phyloP scores from a whole-genome alignment of 2,113 vertebrate species.

The Apaloderma vittatum region DNA sequence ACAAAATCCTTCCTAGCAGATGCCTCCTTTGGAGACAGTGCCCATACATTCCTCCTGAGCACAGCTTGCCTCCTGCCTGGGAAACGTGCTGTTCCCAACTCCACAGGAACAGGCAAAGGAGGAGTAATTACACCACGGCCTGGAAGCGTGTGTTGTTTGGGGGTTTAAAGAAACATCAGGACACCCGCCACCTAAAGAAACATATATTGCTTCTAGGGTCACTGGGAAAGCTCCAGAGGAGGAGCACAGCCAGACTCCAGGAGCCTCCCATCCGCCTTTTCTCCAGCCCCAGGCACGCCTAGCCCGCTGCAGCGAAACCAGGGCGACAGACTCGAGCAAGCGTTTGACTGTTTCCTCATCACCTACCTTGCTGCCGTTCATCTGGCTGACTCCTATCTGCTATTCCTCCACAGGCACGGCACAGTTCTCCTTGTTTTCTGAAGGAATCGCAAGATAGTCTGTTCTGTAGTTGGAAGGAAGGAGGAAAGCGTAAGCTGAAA shows the following conservation, averaged over 20 bases:
- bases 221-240: not conserved
- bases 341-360: fast-evolving
- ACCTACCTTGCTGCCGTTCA: constrained; percentile 44
- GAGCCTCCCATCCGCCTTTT: fast-evolving
- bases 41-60: not conserved
- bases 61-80: not conserved
- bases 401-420: constrained; percentile 90
- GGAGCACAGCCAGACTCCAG: not conserved
- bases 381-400: constrained; percentile 2
- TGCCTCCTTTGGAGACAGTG: not conserved
- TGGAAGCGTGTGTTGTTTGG: not conserved
- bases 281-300: not conserved
- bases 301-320: not conserved
- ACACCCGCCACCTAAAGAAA: not conserved
- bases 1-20: not conserved
- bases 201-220: not conserved
- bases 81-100: not conserved
- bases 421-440: constrained; percentile 93
- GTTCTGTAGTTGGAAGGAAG: constrained; percentile 82
- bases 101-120: not conserved
- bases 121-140: not conserved
- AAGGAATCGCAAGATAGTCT: constrained; percentile 95
- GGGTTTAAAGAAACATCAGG: not conserved
- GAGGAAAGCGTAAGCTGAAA: constrained; percentile 8
- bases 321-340: not conserved